Conservation (phyloP, 2,888 invertebrate genomes). For the Andrena flavipes region DNA sequence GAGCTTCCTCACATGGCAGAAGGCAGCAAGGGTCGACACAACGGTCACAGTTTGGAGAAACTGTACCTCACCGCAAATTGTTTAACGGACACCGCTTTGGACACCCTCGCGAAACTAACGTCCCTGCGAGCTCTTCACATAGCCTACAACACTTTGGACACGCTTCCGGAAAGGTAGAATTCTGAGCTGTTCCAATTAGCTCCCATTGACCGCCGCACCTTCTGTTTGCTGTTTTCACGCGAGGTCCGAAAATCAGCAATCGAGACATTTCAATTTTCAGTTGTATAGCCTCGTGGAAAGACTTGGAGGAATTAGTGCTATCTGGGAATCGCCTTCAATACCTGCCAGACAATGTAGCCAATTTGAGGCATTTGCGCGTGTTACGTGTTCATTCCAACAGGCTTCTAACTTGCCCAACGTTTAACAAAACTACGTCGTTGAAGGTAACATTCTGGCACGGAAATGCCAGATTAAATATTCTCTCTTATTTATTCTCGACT, state of each 20-base stretch:
- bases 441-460: constrained; percentile 85
- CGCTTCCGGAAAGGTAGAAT: constrained; percentile 88
- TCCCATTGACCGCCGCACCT: neutral
- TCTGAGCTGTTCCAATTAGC: neutral
- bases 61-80: constrained; percentile 92
- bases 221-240: too few relatives aligned
- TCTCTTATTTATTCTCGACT: too few relatives aligned
- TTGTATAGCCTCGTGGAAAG: constrained; percentile 91
- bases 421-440: constrained; percentile 90
- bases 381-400: constrained; percentile 94
- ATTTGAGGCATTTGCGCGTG: constrained; percentile 89
- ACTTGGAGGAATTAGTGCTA: constrained; percentile 92
- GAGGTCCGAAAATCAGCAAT: too few relatives aligned
- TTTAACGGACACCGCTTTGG: constrained; percentile 89
- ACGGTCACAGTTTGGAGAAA: constrained; percentile 86
- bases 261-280: constrained; percentile 75
- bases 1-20: constrained; percentile 89
- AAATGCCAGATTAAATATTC: too few relatives aligned
- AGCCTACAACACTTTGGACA: constrained; percentile 92
- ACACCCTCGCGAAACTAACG: constrained; percentile 88
- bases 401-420: constrained; percentile 90
- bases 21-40: constrained; percentile 76
- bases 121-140: constrained; percentile 90
- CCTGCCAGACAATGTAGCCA: constrained; percentile 91
- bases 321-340: constrained; percentile 92